Conservation (phyloP, 2,113 vertebrate genomes). For the Castor canadensis region DNA sequence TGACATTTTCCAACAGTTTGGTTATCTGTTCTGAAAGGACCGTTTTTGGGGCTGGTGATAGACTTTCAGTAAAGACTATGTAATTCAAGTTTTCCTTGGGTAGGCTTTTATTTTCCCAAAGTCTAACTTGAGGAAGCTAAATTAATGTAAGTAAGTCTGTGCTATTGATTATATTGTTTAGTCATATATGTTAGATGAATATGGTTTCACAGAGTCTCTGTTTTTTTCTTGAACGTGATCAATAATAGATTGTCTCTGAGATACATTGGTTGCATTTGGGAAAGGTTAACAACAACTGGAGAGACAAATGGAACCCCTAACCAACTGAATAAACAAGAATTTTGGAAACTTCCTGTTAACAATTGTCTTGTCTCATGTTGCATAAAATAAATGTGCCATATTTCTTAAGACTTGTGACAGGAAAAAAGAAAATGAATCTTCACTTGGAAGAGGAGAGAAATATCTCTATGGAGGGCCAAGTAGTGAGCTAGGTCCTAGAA, state of each 20-base stretch:
- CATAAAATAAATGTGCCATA: neutral
- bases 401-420: neutral
- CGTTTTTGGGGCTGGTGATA: rapidly evolving
- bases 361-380: neutral
- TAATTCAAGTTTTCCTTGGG: neutral
- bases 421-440: neutral
- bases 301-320: neutral
- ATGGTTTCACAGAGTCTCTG: neutral
- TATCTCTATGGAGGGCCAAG: neutral
- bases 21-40: neutral
- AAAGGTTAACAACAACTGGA: too few relatives aligned
- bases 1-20: neutral
- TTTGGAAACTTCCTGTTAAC: neutral
- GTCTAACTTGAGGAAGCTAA: neutral
- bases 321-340: neutral
- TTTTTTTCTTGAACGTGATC: neutral
- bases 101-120: neutral
- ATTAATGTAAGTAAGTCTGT: neutral
- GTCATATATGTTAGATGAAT: neutral
- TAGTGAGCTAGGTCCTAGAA: neutral
- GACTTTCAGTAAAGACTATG: neutral
- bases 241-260: neutral
- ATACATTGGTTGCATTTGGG: neutral
- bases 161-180: neutral
- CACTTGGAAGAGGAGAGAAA: neutral